A percentile compares a stretch with the other conserved stretches of the same genome.
These are phyloP conservation scores for Azemiops feae DNA, from an alignment of 2,113 vertebrate genomes.

Conservation along the genomic window DNA sequence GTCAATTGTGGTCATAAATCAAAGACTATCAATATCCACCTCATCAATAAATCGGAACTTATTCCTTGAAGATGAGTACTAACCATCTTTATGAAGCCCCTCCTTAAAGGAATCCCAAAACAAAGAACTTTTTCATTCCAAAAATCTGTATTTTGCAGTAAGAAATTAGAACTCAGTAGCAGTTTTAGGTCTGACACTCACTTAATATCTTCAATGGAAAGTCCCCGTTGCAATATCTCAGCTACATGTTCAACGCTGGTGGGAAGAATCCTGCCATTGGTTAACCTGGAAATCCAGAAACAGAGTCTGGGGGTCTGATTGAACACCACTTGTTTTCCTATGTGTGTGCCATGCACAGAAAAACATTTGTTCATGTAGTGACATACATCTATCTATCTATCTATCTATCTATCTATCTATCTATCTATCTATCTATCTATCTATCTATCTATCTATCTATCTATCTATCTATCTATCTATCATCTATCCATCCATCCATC, in stretches of 20 bases:
- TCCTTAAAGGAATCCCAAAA: background rate
- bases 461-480: no score
- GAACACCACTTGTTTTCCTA: background rate
- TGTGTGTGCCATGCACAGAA: background rate
- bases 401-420: no score
- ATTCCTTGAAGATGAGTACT: background rate
- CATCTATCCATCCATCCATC: no score
- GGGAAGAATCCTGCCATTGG: conserved; percentile 57
- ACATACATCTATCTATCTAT: no score
- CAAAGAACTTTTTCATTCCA: background rate
- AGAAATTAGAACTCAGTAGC: background rate
- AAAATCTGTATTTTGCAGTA: background rate
- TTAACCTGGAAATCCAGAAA: conserved; percentile 70
- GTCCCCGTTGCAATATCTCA: conserved; percentile 72
- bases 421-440: no score
- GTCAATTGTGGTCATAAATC: no score
- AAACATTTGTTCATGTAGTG: background rate
- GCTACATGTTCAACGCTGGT: conserved; percentile 54
- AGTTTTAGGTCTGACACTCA: conserved; percentile 56
- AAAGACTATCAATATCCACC: background rate
- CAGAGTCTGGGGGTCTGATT: background rate
- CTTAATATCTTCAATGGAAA: conserved; percentile 80
- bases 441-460: no score
- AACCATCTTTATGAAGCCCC: background rate
- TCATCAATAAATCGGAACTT: background rate